Evolutionary conservation across 35 echinoderm and acorn worm genomes (phyloP).

Genomic region (Hemicentrotus pulcherrimus): DNA sequence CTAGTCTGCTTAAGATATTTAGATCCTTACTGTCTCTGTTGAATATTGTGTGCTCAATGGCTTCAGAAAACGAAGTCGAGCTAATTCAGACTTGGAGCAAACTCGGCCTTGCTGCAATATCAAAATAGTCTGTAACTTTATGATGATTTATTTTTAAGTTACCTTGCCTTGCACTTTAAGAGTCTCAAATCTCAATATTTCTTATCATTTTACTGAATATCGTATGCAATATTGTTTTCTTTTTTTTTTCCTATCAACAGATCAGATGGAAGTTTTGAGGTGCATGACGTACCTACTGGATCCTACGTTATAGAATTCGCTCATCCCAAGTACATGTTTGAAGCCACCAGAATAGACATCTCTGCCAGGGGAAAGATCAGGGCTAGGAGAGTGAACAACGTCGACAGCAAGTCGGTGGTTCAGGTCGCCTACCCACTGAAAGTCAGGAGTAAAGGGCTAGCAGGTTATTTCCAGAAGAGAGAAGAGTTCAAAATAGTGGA

Average conservation of each 20-base stretch:
- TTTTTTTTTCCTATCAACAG: conserved; percentile 50
- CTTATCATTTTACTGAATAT: no score
- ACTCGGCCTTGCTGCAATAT: no score
- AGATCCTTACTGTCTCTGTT: no score
- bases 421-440: conserved; percentile 72
- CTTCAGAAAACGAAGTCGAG: no score
- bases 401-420: conserved; percentile 76
- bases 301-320: conserved; percentile 89
- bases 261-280: conserved; percentile 87
- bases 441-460: conserved; percentile 70
- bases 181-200: no score
- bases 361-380: conserved; percentile 92
- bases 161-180: no score
- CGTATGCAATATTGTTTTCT: neutral
- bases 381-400: conserved; percentile 83
- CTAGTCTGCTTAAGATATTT: no score
- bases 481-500: conserved; percentile 91
- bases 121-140: no score
- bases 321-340: conserved; percentile 91
- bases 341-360: conserved; percentile 88
- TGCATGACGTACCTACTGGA: conserved; percentile 78
- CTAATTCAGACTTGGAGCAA: no score
- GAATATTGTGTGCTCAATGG: no score
- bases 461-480: conserved; percentile 89
- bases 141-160: no score